These are phyloP conservation scores for Caenorhabditis sp. DNA, from an alignment of 2,888 invertebrate species.

Conservation along the genomic window DNA sequence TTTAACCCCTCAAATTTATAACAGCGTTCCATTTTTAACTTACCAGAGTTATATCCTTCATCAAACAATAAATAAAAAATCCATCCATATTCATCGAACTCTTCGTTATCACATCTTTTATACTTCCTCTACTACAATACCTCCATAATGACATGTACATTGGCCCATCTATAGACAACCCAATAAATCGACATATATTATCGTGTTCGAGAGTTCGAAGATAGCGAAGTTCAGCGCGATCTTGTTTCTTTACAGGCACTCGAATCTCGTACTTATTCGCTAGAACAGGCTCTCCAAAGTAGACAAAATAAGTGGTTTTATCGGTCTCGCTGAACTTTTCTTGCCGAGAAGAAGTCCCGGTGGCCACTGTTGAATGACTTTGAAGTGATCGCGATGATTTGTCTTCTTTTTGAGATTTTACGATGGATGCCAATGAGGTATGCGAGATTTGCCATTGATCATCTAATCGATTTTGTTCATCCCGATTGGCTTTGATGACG, in stretches of 20 bases:
- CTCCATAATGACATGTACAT: slow-evolving; percentile 62
- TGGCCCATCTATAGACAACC: slow-evolving; percentile 61
- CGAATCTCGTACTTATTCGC: slow-evolving; percentile 38
- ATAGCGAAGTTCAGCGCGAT: slow-evolving; percentile 37
- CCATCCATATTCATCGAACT: slow-evolving; percentile 53
- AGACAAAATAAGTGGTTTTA: slow-evolving; percentile 33
- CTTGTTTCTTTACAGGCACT: slow-evolving; percentile 32
- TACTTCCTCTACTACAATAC: slow-evolving; percentile 58
- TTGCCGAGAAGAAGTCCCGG: slow-evolving; percentile 16
- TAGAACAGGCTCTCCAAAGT: slow-evolving; percentile 35
- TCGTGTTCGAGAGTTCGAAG: slow-evolving; percentile 65
- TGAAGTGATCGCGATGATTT: slow-evolving; percentile 48
- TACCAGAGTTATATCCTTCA: slow-evolving; percentile 50
- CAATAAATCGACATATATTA: slow-evolving; percentile 66
- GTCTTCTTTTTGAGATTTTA: slow-evolving; percentile 19
- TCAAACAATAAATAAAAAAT: slow-evolving; percentile 53
- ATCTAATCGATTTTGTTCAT: slow-evolving; percentile 28
- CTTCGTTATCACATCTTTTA: slow-evolving; percentile 49
- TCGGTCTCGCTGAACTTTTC: slow-evolving; percentile 37
- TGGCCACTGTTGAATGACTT: slow-evolving; percentile 43
- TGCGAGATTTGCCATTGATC: slow-evolving; percentile 31
- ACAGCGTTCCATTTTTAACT: no score
- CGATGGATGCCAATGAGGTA: slow-evolving; percentile 24
- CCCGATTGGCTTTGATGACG: slow-evolving; percentile 22
- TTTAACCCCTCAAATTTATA: no score